Evolutionary conservation across 2,113 vertebrate species (phyloP), one percentile per base, ranked within the genome.

Genomic region (Emydocephalus ijimae): DNA sequence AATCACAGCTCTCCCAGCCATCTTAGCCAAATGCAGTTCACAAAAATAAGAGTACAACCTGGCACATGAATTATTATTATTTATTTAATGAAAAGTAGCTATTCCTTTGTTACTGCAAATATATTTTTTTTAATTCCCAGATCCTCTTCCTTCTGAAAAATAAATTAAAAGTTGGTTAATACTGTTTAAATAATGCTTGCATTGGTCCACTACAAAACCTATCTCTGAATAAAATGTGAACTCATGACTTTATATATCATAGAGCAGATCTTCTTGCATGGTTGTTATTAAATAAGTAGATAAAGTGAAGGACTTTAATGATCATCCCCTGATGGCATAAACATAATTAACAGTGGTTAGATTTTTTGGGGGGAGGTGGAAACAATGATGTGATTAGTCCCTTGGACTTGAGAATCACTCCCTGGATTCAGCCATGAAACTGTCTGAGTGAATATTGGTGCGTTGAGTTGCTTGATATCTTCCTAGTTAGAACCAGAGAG

Each of bases 141-240:
- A 94, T 96, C 95, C 87, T 96, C 96, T 97, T 97, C 96, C 96
- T 93, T 94, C 96, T 97, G 95, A 56, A 93, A 95, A 96, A 91
- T 92, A 94, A 3, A 85, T 20, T 88, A 96, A 95, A 95, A 87
- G 61, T 34, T 93, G 26, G 43, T 1, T 92, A 55, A 95, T 59
- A 94, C 92, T 91, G 52, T 90, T 43, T 64, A 92, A 94, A 3
- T 43, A 92, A 91, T 20, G 48, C 89, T 89, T 92, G 34, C 21
- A 91, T 92, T 55, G 21, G 89, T 93, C 29, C 93, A 39, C 87
- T 94, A 74, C 92, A 88, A 15, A 94, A 2, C 4, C 2, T 88
- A 11, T 24, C n/a, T 3, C 23, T 86, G 23, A 26, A 87, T 52
- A 21, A 56, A n/a, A 88, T 59, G 94, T n/a, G 86, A 90, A 29